Percentiles rank a stretch among this genome's conserved stretches.
These are phyloP conservation scores for Erethizon dorsatum DNA, from an alignment of 2,797 vertebrate species.

Conservation along the genomic window DNA sequence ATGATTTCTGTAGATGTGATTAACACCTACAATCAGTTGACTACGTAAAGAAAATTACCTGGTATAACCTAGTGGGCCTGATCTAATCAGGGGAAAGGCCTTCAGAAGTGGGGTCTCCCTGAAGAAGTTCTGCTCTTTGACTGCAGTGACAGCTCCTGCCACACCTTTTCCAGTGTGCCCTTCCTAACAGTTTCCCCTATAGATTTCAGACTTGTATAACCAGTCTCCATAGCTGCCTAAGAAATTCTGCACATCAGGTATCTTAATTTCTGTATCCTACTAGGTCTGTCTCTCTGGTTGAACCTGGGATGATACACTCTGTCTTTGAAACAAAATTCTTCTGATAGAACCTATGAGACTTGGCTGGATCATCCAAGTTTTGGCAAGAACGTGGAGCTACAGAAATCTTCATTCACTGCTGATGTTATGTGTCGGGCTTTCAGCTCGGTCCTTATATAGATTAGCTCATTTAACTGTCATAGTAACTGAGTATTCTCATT, in stretches of 20 bases:
- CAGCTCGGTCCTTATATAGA: background rate
- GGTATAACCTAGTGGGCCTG: background rate
- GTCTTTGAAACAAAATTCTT: slow-evolving; percentile 55
- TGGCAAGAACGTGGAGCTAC: background rate
- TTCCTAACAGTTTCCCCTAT: background rate
- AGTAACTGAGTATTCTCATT: background rate
- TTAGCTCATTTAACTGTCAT: background rate
- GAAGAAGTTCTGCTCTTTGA: background rate
- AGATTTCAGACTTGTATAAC: background rate
- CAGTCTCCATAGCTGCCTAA: background rate
- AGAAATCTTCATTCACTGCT: background rate
- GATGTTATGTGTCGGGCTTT: background rate
- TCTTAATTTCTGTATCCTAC: background rate
- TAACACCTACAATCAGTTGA: background rate
- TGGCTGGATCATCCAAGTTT: background rate
- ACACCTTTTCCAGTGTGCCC: background rate
- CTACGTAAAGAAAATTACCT: background rate
- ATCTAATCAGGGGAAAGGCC: background rate
- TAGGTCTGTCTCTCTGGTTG: slow-evolving; percentile 24
- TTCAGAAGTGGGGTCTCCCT: background rate
- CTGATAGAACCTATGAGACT: background rate
- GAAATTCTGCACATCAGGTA: background rate
- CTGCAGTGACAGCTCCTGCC: background rate
- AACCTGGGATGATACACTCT: background rate
- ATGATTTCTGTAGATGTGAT: slow-evolving; percentile 16